Conservation (phyloP, 2,113 vertebrate genomes). For the Psittacula cyanocephala region DNA sequence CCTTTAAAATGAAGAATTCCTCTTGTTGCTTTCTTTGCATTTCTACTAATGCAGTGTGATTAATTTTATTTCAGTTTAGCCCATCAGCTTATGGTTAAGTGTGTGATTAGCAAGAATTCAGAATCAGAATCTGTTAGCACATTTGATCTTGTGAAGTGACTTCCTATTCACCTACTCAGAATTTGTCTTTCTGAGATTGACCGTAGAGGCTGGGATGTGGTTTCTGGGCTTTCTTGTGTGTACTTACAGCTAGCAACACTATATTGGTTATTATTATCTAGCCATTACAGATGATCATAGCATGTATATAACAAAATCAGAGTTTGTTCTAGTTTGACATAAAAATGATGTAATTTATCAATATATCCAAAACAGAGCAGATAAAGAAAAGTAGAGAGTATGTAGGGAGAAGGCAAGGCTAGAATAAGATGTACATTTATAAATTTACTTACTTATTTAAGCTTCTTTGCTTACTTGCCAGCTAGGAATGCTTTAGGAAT, state of each 20-base stretch:
- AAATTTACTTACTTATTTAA: neutral
- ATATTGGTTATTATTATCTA: neutral
- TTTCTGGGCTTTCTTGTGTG: neutral
- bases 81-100: neutral
- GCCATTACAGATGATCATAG: neutral
- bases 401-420: neutral
- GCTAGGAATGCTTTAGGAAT: neutral
- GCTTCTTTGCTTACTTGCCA: neutral
- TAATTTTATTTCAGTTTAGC: neutral
- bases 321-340: neutral
- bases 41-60: rapidly evolving
- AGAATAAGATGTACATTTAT: neutral
- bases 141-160: neutral
- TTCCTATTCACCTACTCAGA: neutral
- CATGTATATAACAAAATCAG: neutral
- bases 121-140: neutral
- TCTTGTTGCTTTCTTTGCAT: neutral
- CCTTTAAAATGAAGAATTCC: neutral
- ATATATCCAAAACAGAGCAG: neutral
- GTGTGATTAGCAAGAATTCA: neutral
- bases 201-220: neutral
- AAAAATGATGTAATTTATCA: neutral
- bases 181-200: neutral
- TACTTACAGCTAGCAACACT: neutral
- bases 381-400: neutral